These are phyloP conservation scores for Aurelia coerulea DNA, from an alignment of 30 jellyfish, hydroid and myxozoan species.

Conservation along the genomic window DNA sequence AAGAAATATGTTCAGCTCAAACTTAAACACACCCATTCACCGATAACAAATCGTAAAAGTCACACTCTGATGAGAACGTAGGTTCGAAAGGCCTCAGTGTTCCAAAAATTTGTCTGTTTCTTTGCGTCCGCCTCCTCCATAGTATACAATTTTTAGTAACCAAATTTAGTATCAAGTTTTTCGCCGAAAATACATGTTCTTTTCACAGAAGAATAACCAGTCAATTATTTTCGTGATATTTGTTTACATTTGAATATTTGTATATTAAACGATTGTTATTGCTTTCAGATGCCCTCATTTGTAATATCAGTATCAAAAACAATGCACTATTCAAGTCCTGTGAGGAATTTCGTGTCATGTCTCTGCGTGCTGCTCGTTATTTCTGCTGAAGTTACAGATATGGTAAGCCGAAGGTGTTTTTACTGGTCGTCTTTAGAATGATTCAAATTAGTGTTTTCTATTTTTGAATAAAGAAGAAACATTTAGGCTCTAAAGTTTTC, in stretches of 20 bases:
- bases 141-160: too few relatives aligned
- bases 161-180: too few relatives aligned
- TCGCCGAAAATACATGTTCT: too few relatives aligned
- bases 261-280: neutral
- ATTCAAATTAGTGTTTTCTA: neutral
- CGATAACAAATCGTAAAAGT: too few relatives aligned
- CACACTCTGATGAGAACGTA: too few relatives aligned
- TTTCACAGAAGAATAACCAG: too few relatives aligned
- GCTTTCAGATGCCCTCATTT: slow-evolving; percentile 47
- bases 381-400: slow-evolving; percentile 73
- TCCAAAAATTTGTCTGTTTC: too few relatives aligned
- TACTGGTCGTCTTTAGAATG: too few relatives aligned
- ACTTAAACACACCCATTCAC: too few relatives aligned
- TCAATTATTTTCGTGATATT: neutral
- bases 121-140: too few relatives aligned
- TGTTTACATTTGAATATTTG: neutral
- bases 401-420: slow-evolving; percentile 32
- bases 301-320: slow-evolving; percentile 49
- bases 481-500: neutral
- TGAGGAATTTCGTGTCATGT: slow-evolving; percentile 71
- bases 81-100: too few relatives aligned
- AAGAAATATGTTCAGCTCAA: too few relatives aligned
- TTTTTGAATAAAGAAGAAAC: neutral
- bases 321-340: slow-evolving; percentile 65
- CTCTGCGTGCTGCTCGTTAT: slow-evolving; percentile 60